Evolutionary conservation across 2,113 vertebrate genomes (phyloP), one percentile per base, ranked within the genome.

Genomic region (Perca fluviatilis): DNA sequence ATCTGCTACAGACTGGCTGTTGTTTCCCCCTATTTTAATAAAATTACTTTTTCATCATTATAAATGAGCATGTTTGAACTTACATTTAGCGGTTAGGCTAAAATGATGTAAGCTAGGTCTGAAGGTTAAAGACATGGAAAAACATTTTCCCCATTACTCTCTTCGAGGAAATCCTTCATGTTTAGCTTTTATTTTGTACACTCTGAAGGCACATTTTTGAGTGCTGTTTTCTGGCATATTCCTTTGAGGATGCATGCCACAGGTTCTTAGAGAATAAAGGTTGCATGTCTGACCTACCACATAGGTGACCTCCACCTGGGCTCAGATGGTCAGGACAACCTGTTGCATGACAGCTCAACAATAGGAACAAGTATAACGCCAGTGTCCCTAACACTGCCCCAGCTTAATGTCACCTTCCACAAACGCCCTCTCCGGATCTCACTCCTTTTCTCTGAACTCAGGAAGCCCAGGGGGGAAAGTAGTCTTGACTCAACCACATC

Each of bases 1-100:
- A 64, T 53, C 15, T 57, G 77, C 78, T 60, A 79, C 79, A 86
- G 86, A 87, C 85, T 63, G 70, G n/a, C 74, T 82, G 65, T 54
- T 60, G 57, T 33, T 47, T 61, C 84, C 77, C 78, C 68, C 53
- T 4, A 49, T 80, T 80, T 49, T 56, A 33, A 71, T 57, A 47
- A 63, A 79, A 85, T 72, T 0, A 79, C 27, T 47, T 62, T 86
- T 83, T 81, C 65, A 84, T 79, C 51, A 63, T 63, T 68, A 87
- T 61, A 80, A 79, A 88, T 50, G 58, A 76, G 18, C 33, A 3
- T 65, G 77, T 74, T 78, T 80, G 50, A 81, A 75, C 66, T 33
- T 69, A 68, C 74, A 82, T 84, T 87, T 36, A 77, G n/a, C 70
- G 14, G 61, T 68, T 62, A 53, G 25, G 16, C 10, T 61, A 25